phyloP scores from a whole-genome alignment of 2,797 vertebrate species.

The Characodon lateralis region DNA sequence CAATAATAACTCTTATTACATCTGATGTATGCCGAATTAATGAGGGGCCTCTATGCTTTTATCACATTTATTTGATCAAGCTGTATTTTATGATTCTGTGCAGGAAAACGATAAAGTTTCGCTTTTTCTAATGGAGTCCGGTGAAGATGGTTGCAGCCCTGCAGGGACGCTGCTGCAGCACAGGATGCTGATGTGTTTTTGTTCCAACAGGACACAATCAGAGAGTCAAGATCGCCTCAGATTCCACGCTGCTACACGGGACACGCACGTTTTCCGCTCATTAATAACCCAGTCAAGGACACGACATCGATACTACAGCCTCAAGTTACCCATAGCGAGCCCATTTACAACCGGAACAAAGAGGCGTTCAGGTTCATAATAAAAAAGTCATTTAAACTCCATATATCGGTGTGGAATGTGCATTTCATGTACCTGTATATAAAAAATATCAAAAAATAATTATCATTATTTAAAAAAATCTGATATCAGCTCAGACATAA shows the following conservation, averaged over 20 bases:
- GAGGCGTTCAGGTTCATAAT: neutral
- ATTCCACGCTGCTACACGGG: neutral
- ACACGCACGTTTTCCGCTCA: slow-evolving; percentile 71
- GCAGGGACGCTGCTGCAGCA: slow-evolving; percentile 1
- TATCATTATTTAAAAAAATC: neutral
- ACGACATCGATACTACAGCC: slow-evolving; percentile 54
- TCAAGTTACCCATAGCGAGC: neutral
- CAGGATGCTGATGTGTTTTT: neutral
- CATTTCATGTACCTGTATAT: neutral
- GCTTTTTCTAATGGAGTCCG: slow-evolving; percentile 21
- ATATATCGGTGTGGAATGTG: neutral
- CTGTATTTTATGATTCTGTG: neutral
- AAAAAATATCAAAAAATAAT: neutral
- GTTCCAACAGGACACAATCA: neutral
- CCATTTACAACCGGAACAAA: slow-evolving; percentile 12
- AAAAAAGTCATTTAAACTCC: neutral
- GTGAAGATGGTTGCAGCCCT: neutral
- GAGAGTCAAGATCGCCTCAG: slow-evolving; percentile 3
- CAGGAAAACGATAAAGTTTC: neutral
- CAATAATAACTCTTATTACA: neutral
- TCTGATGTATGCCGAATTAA: neutral
- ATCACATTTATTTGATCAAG: neutral
- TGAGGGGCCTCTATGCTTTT: neutral
- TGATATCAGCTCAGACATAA: neutral
- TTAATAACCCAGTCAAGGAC: slow-evolving; percentile 78